Evolutionary conservation across 1,140 invertebrate genomes (phyloP), one percentile per base, ranked within the genome.

Genomic region (Drosophila nannoptera): DNA sequence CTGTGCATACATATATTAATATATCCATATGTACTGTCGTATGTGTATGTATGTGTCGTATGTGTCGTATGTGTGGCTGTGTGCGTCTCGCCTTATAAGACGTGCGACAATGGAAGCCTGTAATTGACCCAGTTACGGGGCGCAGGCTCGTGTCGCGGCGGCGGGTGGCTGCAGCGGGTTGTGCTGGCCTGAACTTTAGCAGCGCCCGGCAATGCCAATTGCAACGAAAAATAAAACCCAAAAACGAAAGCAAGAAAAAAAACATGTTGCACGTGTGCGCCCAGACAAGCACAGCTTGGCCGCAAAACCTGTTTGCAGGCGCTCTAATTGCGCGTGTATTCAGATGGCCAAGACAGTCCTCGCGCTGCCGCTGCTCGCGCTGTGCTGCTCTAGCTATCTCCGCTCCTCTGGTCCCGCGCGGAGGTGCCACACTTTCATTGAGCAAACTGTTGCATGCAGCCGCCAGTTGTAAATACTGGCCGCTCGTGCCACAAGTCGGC

Each of bases 41-140:
- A 5, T 63, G 16, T 40, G 29, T 52, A 0, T 16, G 31, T 43
- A 38, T 40, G n/a, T 58, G n/a, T n/a, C n/a, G n/a, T n/a, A n/a
- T n/a, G n/a, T n/a, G n/a, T n/a, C n/a, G n/a, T n/a, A n/a, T n/a
- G 7, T 22, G 1, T 9, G 43, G 31, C 12, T 52, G 1, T 16
- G 32, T 43, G 54, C 40, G 14, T 54, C 3, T 56, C 52, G 54
- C 66, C 66, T 66, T 70, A 66, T 59, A 52, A 59, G 68, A 46
- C 69, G 48, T 55, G 76, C 78, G 76, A 83, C 78, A 83, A 83
- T 78, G 73, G 76, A 64, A 84, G 80, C 75, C 76, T 83, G 78
- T 80, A 83, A 84, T 83, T 83, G 78, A 83, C 78, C 78, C 80
- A 83, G 73, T 83, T 83, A 58, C 58, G 14, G 45, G 14, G 40